A percentile compares a stretch with the other conserved stretches of the same genome.
These are phyloP conservation scores for Nebria salina DNA, from an alignment of 2,888 invertebrate species.

Conservation along the genomic window DNA sequence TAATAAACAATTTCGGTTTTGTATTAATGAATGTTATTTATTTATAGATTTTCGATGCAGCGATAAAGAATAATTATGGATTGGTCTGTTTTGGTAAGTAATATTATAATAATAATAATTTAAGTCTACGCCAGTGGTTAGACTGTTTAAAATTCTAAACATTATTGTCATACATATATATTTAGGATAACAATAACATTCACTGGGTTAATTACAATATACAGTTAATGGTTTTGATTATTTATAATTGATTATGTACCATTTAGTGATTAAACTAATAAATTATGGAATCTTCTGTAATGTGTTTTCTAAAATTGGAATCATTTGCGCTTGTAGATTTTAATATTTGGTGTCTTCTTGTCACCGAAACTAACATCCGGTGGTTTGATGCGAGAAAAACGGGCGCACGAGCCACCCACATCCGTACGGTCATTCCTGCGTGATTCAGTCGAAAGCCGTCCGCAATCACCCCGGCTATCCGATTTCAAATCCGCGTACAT, in stretches of 20 bases:
- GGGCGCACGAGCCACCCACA: not conserved
- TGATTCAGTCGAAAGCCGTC: conserved; percentile 63
- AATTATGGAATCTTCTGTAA: too few relatives aligned
- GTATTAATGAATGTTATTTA: not conserved
- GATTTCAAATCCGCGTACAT: conserved; percentile 54
- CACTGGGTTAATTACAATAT: too few relatives aligned
- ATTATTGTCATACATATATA: too few relatives aligned
- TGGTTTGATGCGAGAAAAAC: conserved; percentile 8
- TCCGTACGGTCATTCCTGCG: conserved; percentile 59
- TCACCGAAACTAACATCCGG: not conserved
- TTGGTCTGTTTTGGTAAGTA: not conserved
- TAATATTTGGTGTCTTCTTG: not conserved
- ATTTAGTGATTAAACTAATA: too few relatives aligned
- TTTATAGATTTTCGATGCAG: not conserved
- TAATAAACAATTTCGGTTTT: not conserved
- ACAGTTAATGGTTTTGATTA: too few relatives aligned
- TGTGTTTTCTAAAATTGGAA: not conserved
- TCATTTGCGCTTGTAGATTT: not conserved
- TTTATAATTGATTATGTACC: too few relatives aligned
- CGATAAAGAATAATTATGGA: not conserved
- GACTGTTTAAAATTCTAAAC: too few relatives aligned
- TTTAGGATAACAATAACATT: too few relatives aligned
- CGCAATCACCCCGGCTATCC: conserved; percentile 51
- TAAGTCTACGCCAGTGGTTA: not conserved
- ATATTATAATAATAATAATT: not conserved